Conservation (phyloP, 1,140 invertebrate species). For the Anthonomus grandis region DNA sequence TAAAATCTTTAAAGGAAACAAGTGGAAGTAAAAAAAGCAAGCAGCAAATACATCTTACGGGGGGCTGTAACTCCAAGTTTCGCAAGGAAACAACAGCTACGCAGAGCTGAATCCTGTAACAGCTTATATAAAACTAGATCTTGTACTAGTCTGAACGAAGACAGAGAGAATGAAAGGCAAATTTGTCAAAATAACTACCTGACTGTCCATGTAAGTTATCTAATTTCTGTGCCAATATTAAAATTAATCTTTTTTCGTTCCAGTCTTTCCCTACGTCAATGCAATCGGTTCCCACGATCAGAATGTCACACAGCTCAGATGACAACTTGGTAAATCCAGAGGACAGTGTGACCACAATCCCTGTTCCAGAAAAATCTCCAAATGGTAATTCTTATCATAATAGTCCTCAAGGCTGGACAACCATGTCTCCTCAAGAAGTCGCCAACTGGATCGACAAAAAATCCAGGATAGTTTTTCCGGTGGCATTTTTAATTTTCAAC, state of each 20-base stretch:
- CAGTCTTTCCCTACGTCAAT: constrained; percentile 61
- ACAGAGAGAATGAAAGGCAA: constrained; percentile 50
- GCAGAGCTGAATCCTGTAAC: constrained; percentile 56
- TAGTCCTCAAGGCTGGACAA: constrained; percentile 60
- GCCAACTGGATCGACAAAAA: constrained; percentile 82
- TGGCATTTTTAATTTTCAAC: constrained; percentile 78
- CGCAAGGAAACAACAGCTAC: constrained; percentile 62
- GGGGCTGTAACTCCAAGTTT: constrained; percentile 75
- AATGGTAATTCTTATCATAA: constrained; percentile 8
- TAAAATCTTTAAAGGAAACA: constrained; percentile 65
- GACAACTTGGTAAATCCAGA: constrained; percentile 52
- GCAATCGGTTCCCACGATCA: constrained; percentile 53
- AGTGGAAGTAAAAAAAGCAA: constrained; percentile 77
- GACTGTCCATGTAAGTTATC: constrained; percentile 63
- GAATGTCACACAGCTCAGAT: constrained; percentile 62
- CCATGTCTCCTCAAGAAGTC: constrained; percentile 82
- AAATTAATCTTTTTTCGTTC: constrained; percentile 30
- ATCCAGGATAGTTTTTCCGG: constrained; percentile 73
- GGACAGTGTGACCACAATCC: constrained; percentile 34
- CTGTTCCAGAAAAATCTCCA: constrained; percentile 34
- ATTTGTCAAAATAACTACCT: constrained; percentile 64
- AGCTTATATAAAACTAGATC: constrained; percentile 65
- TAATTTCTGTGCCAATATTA: background rate
- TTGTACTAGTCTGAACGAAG: constrained; percentile 63
- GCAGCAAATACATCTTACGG: constrained; percentile 78